Percentiles rank a stretch among this genome's conserved stretches.
phyloP scores from a whole-genome alignment of 2,888 invertebrate species.

The Boloria euphrosyne region DNA sequence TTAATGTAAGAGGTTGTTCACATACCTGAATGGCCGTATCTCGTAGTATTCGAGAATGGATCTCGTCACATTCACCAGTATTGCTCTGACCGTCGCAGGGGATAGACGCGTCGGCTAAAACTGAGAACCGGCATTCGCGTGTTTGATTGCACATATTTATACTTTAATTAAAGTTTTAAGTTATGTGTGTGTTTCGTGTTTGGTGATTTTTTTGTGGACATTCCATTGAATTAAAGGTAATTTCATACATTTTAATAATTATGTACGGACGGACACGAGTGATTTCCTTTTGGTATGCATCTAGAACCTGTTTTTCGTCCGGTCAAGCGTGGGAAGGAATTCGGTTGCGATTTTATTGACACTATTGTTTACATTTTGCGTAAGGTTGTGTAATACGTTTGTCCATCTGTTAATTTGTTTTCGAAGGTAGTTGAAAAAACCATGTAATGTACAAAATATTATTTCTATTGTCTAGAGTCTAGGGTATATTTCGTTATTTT shows the following conservation, averaged over 20 bases:
- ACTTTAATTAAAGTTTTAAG: slow-evolving; percentile 67
- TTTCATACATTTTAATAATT: slow-evolving; percentile 59
- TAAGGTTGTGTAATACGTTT: slow-evolving; percentile 12
- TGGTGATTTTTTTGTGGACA: slow-evolving; percentile 16
- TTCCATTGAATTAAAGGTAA: slow-evolving; percentile 36
- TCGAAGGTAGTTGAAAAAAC: not conserved
- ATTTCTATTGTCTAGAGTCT: not conserved
- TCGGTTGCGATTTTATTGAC: slow-evolving; percentile 53
- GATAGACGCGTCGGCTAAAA: slow-evolving; percentile 42
- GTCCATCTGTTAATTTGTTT: not conserved
- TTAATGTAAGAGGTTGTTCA: slow-evolving; percentile 66
- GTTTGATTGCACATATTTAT: slow-evolving; percentile 60
- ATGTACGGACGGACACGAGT: slow-evolving; percentile 55
- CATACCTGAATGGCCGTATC: slow-evolving; percentile 79
- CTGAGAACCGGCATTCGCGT: slow-evolving; percentile 56
- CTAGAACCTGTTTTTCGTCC: slow-evolving; percentile 72
- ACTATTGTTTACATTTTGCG: slow-evolving; percentile 36
- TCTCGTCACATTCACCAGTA: slow-evolving; percentile 66
- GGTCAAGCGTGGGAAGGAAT: slow-evolving; percentile 75
- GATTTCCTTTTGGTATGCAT: slow-evolving; percentile 75
- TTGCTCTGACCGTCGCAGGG: slow-evolving; percentile 48
- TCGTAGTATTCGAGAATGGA: slow-evolving; percentile 76
- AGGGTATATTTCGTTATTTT: not conserved
- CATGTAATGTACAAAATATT: not conserved
- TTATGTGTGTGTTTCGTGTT: slow-evolving; percentile 55